Conservation (phyloP, 2,113 vertebrate species). For the Copsychus sechellarum region DNA sequence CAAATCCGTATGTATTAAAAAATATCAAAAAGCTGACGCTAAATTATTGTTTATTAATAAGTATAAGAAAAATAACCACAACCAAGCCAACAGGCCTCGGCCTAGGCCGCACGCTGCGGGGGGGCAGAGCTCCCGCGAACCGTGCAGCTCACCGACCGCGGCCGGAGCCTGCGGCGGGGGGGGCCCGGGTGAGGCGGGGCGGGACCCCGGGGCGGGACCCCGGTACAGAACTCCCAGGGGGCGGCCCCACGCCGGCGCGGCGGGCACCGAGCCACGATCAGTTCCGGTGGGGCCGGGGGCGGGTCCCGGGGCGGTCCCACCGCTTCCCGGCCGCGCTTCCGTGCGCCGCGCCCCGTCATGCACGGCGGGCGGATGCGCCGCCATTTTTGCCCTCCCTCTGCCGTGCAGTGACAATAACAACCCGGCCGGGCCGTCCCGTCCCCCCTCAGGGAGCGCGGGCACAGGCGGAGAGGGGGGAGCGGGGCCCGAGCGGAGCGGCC, state of each 20-base stretch:
- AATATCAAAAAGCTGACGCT: accelerated
- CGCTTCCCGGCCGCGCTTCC: neutral
- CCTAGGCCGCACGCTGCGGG: neutral
- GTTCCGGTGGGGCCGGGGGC: neutral
- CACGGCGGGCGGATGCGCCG: conserved; percentile 58
- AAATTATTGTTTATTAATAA: neutral
- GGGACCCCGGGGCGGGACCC: neutral
- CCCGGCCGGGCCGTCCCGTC: conserved; percentile 1
- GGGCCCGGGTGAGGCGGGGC: neutral
- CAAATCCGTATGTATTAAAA: neutral
- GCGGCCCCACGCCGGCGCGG: neutral
- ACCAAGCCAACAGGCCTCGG: neutral
- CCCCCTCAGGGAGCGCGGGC: conserved; percentile 11
- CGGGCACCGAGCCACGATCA: neutral
- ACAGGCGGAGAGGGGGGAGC: neutral
- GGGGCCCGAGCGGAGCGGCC: neutral
- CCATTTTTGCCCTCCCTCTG: conserved; percentile 58
- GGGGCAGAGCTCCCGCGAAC: neutral
- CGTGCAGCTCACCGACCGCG: neutral
- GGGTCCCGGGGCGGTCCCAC: neutral
- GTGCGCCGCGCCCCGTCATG: conserved; percentile 45
- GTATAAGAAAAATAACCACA: accelerated
- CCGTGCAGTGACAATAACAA: conserved; percentile 68
- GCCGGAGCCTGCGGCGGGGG: neutral
- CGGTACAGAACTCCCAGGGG: neutral